Percentiles rank a stretch among this genome's conserved stretches.
phyloP scores from a whole-genome alignment of 2,888 invertebrate genomes.

The Metopia argyrocephala region DNA sequence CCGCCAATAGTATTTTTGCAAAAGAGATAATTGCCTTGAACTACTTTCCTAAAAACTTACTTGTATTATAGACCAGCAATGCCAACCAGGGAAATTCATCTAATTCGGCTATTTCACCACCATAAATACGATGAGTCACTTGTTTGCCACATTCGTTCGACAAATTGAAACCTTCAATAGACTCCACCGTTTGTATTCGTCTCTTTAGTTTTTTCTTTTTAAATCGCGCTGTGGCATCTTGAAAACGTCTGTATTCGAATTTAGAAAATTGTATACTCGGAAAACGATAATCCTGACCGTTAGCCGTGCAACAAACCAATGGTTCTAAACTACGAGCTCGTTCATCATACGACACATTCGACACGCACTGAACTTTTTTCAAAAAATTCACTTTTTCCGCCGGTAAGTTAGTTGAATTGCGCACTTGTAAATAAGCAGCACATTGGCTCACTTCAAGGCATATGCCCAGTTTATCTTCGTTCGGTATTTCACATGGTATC shows the following conservation, averaged over 20 bases:
- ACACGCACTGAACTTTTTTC: constrained; percentile 75
- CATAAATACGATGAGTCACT: constrained; percentile 82
- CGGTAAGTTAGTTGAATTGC: constrained; percentile 72
- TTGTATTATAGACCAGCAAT: constrained; percentile 80
- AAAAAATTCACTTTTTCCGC: constrained; percentile 75
- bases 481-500: constrained; percentile 74
- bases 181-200: constrained; percentile 75
- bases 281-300: constrained; percentile 73
- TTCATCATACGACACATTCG: constrained; percentile 41
- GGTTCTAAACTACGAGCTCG: constrained; percentile 59
- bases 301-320: constrained; percentile 75
- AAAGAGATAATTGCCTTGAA: too few species aligned
- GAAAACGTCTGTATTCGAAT: constrained; percentile 70
- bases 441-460: constrained; percentile 73
- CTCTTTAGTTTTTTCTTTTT: constrained; percentile 75
- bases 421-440: constrained; percentile 73
- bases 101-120: constrained; percentile 82
- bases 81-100: constrained; percentile 84
- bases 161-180: constrained; percentile 71
- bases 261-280: constrained; percentile 74
- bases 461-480: constrained; percentile 74
- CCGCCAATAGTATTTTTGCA: too few species aligned
- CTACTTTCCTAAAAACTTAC: constrained; percentile 77
- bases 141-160: constrained; percentile 80
- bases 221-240: constrained; percentile 70